Evolutionary conservation across 1,140 invertebrate genomes (phyloP), one percentile per base, ranked within the genome.

Genomic region (Cydia fagiglandana): DNA sequence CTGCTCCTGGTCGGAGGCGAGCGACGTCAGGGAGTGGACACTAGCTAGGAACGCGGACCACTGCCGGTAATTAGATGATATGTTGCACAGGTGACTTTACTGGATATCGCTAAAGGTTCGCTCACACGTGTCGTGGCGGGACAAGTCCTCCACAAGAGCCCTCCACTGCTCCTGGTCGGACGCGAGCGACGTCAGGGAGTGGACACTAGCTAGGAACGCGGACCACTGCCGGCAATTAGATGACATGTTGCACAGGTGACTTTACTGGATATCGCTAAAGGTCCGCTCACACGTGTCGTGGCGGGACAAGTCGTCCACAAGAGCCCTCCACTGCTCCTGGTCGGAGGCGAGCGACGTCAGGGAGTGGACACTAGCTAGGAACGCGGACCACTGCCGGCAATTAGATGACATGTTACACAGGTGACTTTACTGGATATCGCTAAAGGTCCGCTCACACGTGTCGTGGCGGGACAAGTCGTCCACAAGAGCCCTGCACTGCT

Each of bases 341-440:
- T 95, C 96, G 34, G 95, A 96, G 85, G 96, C 97, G 10, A 95
- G 94, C 17, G 96, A 96, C 24, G 95, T 95, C 4, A 94, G 95
- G 7, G 96, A 96, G 80, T 98, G 97, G 97, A 95, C 96, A 10
- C 93, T 98, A 45, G 95, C 96, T 74, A 94, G 97, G 75, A 97
- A 96, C 64, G 96, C 96, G 80, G 97, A 97, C 73, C 97, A 99
- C 93, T 97, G 99, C 87, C 94, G 96, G 73, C 96, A 97, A 93
- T 94, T 99, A 30, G 98, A 99, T 88, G 95, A 96, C 80, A 98
- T 99, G 93, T 93, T 99, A 79, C 98, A 99, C 90, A 96, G 97
- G 92, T 92, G 47, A n/a, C n/a, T n/a, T n/a, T n/a, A n/a, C n/a
- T n/a, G n/a, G n/a, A n/a, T n/a, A n/a, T n/a, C n/a, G n/a, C n/a